Percentiles rank a stretch among this genome's conserved stretches.
These are phyloP conservation scores for Phyllopteryx taeniolatus DNA, from an alignment of 2,113 vertebrate genomes.

Conservation along the genomic window DNA sequence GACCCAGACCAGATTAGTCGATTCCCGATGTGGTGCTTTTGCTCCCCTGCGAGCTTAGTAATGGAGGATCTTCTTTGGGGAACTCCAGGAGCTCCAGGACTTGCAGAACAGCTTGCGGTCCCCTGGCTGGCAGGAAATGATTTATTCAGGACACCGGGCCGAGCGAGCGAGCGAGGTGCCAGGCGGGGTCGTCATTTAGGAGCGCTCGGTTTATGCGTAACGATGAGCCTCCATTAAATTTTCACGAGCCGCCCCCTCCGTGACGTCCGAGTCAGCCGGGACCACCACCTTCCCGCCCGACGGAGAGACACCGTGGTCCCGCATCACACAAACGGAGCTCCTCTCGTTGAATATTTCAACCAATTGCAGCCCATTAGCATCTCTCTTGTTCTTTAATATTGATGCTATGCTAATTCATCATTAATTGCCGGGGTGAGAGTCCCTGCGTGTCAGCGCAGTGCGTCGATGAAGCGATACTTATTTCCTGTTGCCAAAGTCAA, in stretches of 20 bases:
- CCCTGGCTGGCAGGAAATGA: constrained; percentile 56
- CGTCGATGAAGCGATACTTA: not conserved
- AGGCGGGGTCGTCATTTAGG: constrained; percentile 55
- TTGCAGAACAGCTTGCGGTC: constrained; percentile 28
- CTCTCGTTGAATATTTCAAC: constrained; percentile 47
- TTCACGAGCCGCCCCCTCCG: constrained; percentile 70
- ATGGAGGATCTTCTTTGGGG: constrained; percentile 29
- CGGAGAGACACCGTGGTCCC: constrained; percentile 18
- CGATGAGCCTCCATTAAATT: constrained; percentile 74
- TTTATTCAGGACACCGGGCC: constrained; percentile 68
- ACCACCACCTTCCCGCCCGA: constrained; percentile 34
- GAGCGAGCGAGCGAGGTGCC: constrained; percentile 31
- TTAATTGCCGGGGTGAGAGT: constrained; percentile 54
- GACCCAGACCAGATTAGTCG: not conserved
- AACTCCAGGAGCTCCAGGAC: not conserved
- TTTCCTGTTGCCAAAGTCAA: not conserved
- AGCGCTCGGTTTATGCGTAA: constrained; percentile 65
- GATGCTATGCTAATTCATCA: constrained; percentile 63
- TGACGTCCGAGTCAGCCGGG: constrained; percentile 55
- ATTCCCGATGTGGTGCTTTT: constrained; percentile 29
- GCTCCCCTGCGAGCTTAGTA: constrained; percentile 33
- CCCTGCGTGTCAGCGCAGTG: constrained; percentile 18
- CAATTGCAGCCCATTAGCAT: constrained; percentile 50
- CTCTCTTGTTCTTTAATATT: constrained; percentile 58
- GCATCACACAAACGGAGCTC: constrained; percentile 34